Evolutionary conservation across 2,888 invertebrate species (phyloP).

Genomic region (Dryomyza anilis): DNA sequence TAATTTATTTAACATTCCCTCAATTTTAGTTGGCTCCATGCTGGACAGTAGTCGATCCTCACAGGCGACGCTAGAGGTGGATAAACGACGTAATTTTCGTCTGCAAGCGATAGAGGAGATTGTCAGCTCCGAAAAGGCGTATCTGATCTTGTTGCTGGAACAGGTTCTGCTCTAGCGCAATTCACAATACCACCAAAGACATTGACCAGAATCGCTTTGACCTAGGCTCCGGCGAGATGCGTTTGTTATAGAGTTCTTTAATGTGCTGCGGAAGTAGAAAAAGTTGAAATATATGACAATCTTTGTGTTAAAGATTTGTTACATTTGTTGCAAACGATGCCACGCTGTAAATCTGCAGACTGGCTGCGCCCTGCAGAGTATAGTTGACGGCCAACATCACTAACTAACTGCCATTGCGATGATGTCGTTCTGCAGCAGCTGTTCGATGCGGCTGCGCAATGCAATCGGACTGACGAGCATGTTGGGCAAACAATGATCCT

Average conservation of each 20-base stretch:
- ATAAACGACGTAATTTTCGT: slow-evolving; percentile 56
- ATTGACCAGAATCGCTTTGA: too few species aligned
- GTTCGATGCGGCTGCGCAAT: slow-evolving; percentile 69
- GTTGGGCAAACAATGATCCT: slow-evolving; percentile 64
- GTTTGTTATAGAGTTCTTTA: slow-evolving; percentile 65
- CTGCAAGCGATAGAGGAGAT: slow-evolving; percentile 72
- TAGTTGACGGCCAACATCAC: slow-evolving; percentile 75
- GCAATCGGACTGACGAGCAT: slow-evolving; percentile 64
- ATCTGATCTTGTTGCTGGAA: slow-evolving; percentile 70
- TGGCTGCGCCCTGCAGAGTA: slow-evolving; percentile 64
- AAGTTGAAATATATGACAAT: background rate
- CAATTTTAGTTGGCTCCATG: slow-evolving; percentile 64
- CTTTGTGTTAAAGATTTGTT: too few species aligned
- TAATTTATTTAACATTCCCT: background rate
- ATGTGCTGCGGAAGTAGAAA: slow-evolving; percentile 43
- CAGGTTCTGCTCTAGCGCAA: slow-evolving; percentile 71
- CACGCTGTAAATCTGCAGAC: slow-evolving; percentile 72
- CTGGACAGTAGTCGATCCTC: slow-evolving; percentile 58
- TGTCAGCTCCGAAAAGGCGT: slow-evolving; percentile 72
- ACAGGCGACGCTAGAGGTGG: slow-evolving; percentile 48
- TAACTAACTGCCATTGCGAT: too few species aligned
- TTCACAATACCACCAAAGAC: too few species aligned
- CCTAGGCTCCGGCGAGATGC: slow-evolving; percentile 54
- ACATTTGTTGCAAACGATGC: slow-evolving; percentile 68
- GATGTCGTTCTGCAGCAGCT: slow-evolving; percentile 72